Conservation (phyloP, 2,113 vertebrate species). For the Orycteropus afer region DNA sequence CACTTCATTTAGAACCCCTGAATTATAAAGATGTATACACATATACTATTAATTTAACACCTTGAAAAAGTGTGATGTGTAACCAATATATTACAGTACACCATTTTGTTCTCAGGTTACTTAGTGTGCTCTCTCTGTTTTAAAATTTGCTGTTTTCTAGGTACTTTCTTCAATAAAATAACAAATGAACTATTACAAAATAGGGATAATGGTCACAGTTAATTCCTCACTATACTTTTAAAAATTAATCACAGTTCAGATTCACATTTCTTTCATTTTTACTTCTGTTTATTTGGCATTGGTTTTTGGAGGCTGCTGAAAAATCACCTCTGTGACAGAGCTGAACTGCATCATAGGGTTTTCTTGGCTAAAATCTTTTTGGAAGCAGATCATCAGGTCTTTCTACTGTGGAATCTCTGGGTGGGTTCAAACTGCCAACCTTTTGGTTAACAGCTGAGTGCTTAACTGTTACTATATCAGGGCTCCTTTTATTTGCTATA, state of each 20-base stretch:
- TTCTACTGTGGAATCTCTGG: no score
- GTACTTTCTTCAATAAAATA: not conserved
- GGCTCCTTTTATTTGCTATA: not conserved
- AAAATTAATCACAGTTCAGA: slow-evolving; percentile 4
- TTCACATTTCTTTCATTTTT: not conserved
- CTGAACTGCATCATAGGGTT: not conserved
- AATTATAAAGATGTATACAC: not conserved
- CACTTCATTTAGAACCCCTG: not conserved
- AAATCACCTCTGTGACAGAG: no score
- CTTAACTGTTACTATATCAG: not conserved
- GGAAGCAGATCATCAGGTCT: not conserved
- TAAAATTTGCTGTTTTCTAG: not conserved
- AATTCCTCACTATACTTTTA: not conserved
- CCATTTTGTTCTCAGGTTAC: not conserved
- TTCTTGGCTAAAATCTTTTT: not conserved
- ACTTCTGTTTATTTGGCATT: not conserved
- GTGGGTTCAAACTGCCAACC: no score
- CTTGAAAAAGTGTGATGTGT: not conserved
- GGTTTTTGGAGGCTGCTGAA: not conserved
- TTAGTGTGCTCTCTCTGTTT: not conserved
- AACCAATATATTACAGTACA: not conserved
- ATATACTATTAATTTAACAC: not conserved
- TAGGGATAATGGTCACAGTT: not conserved
- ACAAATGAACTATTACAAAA: not conserved
- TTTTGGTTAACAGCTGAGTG: not conserved